Base-by-base conservation (phyloP, 2,113 vertebrate genomes). In the Psilopsiagon aurifrons region DNA sequence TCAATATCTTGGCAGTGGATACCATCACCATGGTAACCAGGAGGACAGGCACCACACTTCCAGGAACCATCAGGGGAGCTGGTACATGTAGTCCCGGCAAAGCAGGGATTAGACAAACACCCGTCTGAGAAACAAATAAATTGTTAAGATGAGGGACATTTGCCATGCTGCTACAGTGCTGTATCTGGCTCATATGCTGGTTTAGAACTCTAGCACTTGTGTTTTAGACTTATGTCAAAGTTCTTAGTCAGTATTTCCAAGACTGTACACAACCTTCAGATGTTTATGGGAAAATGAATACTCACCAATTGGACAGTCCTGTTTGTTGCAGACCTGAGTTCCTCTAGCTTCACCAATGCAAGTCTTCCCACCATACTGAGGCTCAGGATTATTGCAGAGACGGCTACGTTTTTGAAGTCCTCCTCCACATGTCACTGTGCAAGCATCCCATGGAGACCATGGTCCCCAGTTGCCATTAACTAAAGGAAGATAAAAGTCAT, bases 381-480 rank as follows among this genome's bases (percentile, higher is more conserved):
- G 99, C 43, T 98, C 90, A 3, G 99, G 99, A 90, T 99, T 98
- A 77, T 99, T 98, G 97, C 99, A 99, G 86, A 99, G 98, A 55
- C 98, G 99, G 83, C 98, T 98, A 16, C 99, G 98, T 69, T 79
- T 98, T 95, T 99, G 99, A 64, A 99, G 88, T 79, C 99, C 99
- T 95, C 99, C 99, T 92, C 98, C 98, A 92, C 99, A 99, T 15
- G 99, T 99, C 89, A 99, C 98, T 31, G 98, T 98, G 92, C 99
- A 99, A 91, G 98, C 97, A 94, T 99, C 98, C 99, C 99, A 99
- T 2, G 96, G 98, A 83, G 99, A 99, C 99, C 99, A 99, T 33
- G 99, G 99, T 66, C 99, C 99, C 99, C 99, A 99, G 68, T 98
- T 98, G 86, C 99, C 99, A 94, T 99, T 98, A 94, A 99, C 99